Conservation (phyloP, 2,888 invertebrate genomes). For the Thymelicus sylvestris region DNA sequence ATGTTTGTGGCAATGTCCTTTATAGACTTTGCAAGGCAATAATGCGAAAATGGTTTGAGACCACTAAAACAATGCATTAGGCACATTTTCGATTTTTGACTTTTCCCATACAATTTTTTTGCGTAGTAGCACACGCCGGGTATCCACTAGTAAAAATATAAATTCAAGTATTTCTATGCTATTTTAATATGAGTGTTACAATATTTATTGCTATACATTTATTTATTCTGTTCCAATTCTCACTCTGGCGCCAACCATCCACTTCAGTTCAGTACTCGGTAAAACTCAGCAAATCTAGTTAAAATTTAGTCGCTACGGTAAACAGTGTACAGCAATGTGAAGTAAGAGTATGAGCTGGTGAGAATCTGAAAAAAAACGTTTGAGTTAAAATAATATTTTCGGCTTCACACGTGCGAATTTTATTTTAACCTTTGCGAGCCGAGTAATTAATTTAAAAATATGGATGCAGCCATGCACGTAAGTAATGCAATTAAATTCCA, state of each 20-base stretch:
- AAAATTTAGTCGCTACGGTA: constrained; percentile 54
- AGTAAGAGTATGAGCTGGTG: constrained; percentile 70
- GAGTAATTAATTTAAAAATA: constrained; percentile 24
- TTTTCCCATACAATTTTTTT: no score
- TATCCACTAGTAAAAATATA: no score
- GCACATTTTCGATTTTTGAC: no score
- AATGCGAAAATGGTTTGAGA: no score
- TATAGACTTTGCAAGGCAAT: no score
- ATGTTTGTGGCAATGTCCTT: no score
- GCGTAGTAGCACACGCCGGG: no score
- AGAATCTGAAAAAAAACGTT: constrained; percentile 63
- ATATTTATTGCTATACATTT: not conserved
- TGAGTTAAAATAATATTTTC: constrained; percentile 35
- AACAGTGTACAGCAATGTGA: constrained; percentile 66
- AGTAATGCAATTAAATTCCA: constrained; percentile 16
- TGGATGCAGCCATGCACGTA: not conserved
- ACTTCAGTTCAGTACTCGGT: not conserved
- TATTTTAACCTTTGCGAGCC: constrained; percentile 10
- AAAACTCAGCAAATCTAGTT: constrained; percentile 20
- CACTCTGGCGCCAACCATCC: constrained; percentile 2
- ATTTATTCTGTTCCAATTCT: constrained; percentile 2
- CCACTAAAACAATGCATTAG: no score
- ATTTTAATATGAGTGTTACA: no score
- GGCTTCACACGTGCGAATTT: constrained; percentile 16
- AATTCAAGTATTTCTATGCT: no score